These are phyloP conservation scores for Eucera pruinosa DNA, from an alignment of 2,888 invertebrate genomes.

Conservation along the genomic window DNA sequence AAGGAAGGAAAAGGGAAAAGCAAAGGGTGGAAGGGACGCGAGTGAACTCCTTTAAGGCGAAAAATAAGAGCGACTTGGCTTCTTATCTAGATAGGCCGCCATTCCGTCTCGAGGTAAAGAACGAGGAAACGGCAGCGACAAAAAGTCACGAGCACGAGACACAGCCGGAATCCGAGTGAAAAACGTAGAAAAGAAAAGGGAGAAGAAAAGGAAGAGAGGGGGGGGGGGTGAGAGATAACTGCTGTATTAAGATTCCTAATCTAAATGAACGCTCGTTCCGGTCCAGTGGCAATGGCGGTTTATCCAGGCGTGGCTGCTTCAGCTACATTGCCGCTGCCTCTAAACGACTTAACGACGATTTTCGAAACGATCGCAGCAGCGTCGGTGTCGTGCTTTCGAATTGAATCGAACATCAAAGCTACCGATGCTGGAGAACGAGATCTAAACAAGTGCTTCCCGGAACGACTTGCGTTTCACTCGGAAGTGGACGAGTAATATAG, in stretches of 20 bases:
- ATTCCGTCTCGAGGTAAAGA: conserved; percentile 58
- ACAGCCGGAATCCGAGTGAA: conserved; percentile 14
- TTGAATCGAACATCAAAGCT: conserved; percentile 39
- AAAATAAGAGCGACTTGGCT: conserved; percentile 71
- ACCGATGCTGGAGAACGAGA: not conserved
- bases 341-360: conserved; percentile 70
- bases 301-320: conserved; percentile 36
- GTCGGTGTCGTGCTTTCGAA: conserved; percentile 19
- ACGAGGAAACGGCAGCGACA: conserved; percentile 56
- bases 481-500: no score
- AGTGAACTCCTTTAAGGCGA: conserved; percentile 65
- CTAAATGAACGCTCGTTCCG: conserved; percentile 79
- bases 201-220: not conserved
- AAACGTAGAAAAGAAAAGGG: conserved; percentile 18
- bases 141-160: conserved; percentile 60
- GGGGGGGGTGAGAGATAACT: conserved; percentile 67
- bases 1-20: not conserved
- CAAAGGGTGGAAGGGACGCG: conserved; percentile 15
- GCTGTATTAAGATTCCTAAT: conserved; percentile 80
- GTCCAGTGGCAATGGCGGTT: conserved; percentile 61
- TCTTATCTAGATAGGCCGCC: conserved; percentile 70
- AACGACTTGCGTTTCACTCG: no score
- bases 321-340: conserved; percentile 47
- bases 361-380: conserved; percentile 53
- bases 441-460: conserved; percentile 33